Evolutionary conservation across 2,797 vertebrate genomes (phyloP), one percentile per base, ranked within the genome.

Genomic region (Cyclura pinguis): DNA sequence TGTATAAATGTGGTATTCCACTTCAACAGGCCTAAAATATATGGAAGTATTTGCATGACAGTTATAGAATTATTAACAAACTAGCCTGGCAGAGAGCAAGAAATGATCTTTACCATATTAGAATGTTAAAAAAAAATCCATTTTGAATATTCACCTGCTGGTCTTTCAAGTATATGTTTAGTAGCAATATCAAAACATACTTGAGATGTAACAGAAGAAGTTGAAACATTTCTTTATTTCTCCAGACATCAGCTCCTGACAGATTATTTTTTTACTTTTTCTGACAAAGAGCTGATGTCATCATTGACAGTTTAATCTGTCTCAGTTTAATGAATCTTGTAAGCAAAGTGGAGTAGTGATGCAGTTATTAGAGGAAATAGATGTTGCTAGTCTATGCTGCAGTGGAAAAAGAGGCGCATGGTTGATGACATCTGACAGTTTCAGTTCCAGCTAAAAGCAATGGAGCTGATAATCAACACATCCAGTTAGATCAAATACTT

Each of bases 351-450:
- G 67, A 92, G 62, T 73, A 89, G 74, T 55, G 77, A 93, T 95
- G 77, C 32, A 57, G 47, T 93, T 93, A 85, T 93, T 93, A 92
- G 74, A 81, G 86, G 29, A 91, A 94, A 89, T 90, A 93, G 89
- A 90, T 92, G 81, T 91, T 94, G 93, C 50, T 4, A 93, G 32
- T 93, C 92, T 96, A 89, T 88, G 88, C 89, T 91, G 55, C 62
- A 64, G 24, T 52, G 9, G 67, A 88, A 89, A 82, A 89, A 93
- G 80, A 94, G 64, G 55, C 77, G 95, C 84, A 84, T 50, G 57
- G 80, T 47, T 95, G 89, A 95, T 94, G 84, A 87, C 82, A 80
- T 91, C 80, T 96, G 94, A 94, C 94, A 96, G 80, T 88, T 95
- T 77, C 91, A 42, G 42, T 96, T 96, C 93, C 89, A 96, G 59